Evolutionary conservation across 2,113 vertebrate species (phyloP).

Genomic region (Scortum barcoo): DNA sequence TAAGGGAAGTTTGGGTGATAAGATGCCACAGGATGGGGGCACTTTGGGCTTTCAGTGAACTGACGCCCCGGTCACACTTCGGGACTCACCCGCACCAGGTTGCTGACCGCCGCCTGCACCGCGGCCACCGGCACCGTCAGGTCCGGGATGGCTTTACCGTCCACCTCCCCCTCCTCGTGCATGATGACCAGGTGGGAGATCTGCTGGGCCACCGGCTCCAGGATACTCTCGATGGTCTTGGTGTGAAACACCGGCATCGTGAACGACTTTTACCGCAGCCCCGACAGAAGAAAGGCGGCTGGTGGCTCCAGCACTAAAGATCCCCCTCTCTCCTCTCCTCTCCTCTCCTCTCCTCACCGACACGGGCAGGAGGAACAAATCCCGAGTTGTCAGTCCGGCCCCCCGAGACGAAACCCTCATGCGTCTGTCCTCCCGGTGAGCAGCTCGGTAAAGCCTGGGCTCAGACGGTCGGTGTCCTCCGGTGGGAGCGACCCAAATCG

Average conservation of each 20-base stretch:
- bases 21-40: conserved; percentile 6
- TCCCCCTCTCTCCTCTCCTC: conserved; percentile 33
- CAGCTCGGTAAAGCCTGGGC: conserved; percentile 62
- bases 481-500: conserved; percentile 77
- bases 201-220: conserved; percentile 99
- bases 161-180: conserved; percentile 99
- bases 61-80: conserved; percentile 39
- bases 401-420: conserved; percentile 60
- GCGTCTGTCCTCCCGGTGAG: conserved; percentile 53
- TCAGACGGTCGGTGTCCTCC: conserved; percentile 71
- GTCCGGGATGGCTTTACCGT: conserved; percentile 98
- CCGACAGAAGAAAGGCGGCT: conserved; percentile 69
- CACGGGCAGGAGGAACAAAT: conserved; percentile 59
- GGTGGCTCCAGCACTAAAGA: conserved; percentile 60
- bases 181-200: conserved; percentile 99
- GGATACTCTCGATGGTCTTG: conserved; percentile 98
- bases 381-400: conserved; percentile 65
- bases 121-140: conserved; percentile 95
- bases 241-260: conserved; percentile 99
- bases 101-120: conserved; percentile 98
- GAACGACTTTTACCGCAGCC: conserved; percentile 80
- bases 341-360: conserved; percentile 47
- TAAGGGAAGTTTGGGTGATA: conserved; percentile 43
- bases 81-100: conserved; percentile 96
- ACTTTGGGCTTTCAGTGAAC: conserved; percentile 32